Base-by-base conservation (phyloP, 2,113 vertebrate species). In the Prunella himalayana region DNA sequence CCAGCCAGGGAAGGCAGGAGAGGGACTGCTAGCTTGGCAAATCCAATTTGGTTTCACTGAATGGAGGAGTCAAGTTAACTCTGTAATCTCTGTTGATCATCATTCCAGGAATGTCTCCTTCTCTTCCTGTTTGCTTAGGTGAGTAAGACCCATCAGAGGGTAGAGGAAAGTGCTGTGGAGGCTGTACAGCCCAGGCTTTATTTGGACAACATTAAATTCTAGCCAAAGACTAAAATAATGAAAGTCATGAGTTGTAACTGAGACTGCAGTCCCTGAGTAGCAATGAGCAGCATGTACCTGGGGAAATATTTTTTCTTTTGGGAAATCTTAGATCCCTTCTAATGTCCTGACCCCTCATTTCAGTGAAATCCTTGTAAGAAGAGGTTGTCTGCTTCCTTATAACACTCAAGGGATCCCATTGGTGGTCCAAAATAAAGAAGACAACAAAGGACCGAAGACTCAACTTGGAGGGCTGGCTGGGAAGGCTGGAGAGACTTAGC, bases 21-120 rank as follows among this genome's bases (percentile, higher is more conserved):
- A 80, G 90, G 53, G 73, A 14, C 75, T 93, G 76, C 60, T 35
- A 66, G 64, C 88, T 91, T 80, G 50, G 47, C 24, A 95, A 97
- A 97, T 97, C 49, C 76, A 65, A 90, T 95, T 96, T 95, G 53
- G 28, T 90, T 88, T 91, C 33, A 88, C 50, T 91, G 66, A 87
- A 84, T 5, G 7, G 28, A 85, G 50, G 35, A 94, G 66, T 73
- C 50, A 88, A 91, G 57, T 92, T 69, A 75, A 76, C 57, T 89
- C 79, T 90, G 45, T 81, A 33, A 49, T 86, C 60, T 70, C 87
- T 93, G 37, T 45, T 83, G 42, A 82, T 45, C 39, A 41, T 53
- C 0, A 0, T 50, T 79, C 31, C 11, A 31, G 42, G 35, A 39
- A 11, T 54, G 31, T 23, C 72, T 75, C 31, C 25, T 79, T 51